Evolutionary conservation across 2,888 invertebrate genomes (phyloP).

Genomic region (Drosophila pegasa): DNA sequence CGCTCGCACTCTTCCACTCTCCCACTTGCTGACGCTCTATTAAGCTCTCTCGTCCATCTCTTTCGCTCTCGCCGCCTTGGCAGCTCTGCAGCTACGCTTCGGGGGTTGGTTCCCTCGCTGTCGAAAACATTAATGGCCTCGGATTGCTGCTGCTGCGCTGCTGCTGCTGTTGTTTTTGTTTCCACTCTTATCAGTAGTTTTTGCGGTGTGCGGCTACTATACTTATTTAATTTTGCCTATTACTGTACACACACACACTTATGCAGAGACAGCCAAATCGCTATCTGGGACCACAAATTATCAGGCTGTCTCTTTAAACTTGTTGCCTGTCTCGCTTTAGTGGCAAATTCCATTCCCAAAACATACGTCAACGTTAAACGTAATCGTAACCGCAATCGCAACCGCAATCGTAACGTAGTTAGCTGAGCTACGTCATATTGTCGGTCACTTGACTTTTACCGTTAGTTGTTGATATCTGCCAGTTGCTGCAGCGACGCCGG

Average conservation of each 20-base stretch:
- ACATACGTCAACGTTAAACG: slow-evolving; percentile 13
- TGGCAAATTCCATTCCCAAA: slow-evolving; percentile 57
- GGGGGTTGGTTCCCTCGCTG: slow-evolving; percentile 38
- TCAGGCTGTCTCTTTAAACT: slow-evolving; percentile 31
- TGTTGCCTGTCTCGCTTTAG: slow-evolving; percentile 16
- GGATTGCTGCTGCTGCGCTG: slow-evolving; percentile 15
- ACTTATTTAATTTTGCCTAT: slow-evolving; percentile 55
- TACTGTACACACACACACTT: slow-evolving; percentile 8
- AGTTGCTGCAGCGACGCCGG: slow-evolving; percentile 1
- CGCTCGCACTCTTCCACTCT: slow-evolving; percentile 9
- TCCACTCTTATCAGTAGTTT: slow-evolving; percentile 57
- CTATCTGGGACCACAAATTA: slow-evolving; percentile 67
- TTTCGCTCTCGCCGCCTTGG: slow-evolving; percentile 15
- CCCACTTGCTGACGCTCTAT: slow-evolving; percentile 4
- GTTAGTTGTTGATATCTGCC: slow-evolving; percentile 54
- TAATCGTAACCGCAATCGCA: slow-evolving; percentile 20
- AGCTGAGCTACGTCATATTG: slow-evolving; percentile 59
- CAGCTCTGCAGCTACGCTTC: slow-evolving; percentile 18
- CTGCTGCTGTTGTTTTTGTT: slow-evolving; percentile 17
- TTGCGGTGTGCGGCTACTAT: slow-evolving; percentile 60
- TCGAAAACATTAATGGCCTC: slow-evolving; percentile 32
- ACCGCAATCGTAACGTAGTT: slow-evolving; percentile 34
- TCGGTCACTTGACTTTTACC: slow-evolving; percentile 58
- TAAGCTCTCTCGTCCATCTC: slow-evolving; percentile 3
- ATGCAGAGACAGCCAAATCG: background rate